A percentile compares a stretch with the other conserved stretches of the same genome.
phyloP scores from a whole-genome alignment of 1,140 invertebrate genomes.

The Galleria mellonella region DNA sequence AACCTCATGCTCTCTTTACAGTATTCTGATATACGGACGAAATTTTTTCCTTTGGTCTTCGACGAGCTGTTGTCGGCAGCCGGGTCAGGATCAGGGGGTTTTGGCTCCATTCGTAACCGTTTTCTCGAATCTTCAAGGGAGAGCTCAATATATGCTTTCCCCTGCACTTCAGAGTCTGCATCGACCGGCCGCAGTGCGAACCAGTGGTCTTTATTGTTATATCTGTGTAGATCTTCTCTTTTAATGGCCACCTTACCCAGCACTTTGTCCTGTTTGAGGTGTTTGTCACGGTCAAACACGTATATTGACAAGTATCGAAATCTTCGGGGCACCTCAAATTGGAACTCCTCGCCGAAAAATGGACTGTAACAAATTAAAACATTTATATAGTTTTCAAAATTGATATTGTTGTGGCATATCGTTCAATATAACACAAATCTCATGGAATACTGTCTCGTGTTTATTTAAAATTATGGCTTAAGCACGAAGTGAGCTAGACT shows the following conservation, averaged over 20 bases:
- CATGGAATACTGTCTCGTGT: too few relatives aligned
- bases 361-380: constrained; percentile 77
- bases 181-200: constrained; percentile 89
- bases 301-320: constrained; percentile 92
- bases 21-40: constrained; percentile 59
- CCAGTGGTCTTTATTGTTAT: constrained; percentile 95
- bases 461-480: too few relatives aligned
- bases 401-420: too few relatives aligned
- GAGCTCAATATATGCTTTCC: constrained; percentile 85
- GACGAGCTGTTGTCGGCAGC: constrained; percentile 41
- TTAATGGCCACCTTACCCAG: constrained; percentile 93
- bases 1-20: constrained; percentile 67
- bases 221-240: constrained; percentile 87
- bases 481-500: too few relatives aligned
- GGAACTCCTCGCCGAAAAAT: constrained; percentile 94
- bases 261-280: constrained; percentile 89
- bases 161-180: constrained; percentile 92
- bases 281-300: constrained; percentile 88
- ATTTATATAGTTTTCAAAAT: not conserved
- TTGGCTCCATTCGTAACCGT: constrained; percentile 54
- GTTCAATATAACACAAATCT: too few relatives aligned
- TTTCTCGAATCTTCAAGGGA: constrained; percentile 60
- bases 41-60: constrained; percentile 57
- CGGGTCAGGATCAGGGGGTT: constrained; percentile 54
- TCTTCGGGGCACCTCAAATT: constrained; percentile 91